Evolutionary conservation across 2,888 invertebrate genomes (phyloP).

Genomic region (Dasysyrphus albostriatus): DNA sequence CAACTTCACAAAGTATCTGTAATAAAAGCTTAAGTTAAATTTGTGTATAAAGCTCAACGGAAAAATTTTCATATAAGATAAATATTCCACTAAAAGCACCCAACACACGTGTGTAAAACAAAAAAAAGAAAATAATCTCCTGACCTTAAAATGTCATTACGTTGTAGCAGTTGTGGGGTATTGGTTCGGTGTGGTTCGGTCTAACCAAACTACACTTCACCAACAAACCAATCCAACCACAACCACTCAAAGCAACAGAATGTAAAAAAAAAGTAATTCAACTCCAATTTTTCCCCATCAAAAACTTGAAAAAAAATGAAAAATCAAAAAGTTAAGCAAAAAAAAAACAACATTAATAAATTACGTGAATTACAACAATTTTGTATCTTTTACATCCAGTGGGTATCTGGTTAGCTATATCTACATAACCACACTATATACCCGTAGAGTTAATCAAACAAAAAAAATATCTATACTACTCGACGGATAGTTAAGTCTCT

Average conservation of each 20-base stretch:
- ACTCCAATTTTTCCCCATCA: constrained; percentile 47
- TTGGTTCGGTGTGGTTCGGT: constrained; percentile 1
- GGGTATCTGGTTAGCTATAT: constrained; percentile 14
- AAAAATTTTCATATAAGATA: neutral
- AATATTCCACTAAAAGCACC: constrained; percentile 8
- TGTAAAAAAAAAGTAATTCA: constrained; percentile 59
- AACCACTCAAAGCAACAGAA: constrained; percentile 24
- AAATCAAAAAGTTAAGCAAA: constrained; percentile 25
- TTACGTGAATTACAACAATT: constrained; percentile 52
- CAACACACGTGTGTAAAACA: constrained; percentile 13
- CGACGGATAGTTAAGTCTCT: constrained; percentile 37
- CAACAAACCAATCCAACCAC: constrained; percentile 33
- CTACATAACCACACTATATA: constrained; percentile 4
- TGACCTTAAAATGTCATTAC: constrained; percentile 45
- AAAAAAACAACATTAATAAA: constrained; percentile 37
- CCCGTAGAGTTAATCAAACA: constrained; percentile 34
- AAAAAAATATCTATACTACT: constrained; percentile 14
- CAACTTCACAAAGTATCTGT: neutral
- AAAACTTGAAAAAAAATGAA: constrained; percentile 25
- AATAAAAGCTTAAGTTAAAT: neutral
- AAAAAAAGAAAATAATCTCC: constrained; percentile 8
- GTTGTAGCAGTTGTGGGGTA: constrained; percentile 9
- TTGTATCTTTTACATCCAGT: constrained; percentile 38
- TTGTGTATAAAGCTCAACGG: neutral
- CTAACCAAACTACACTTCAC: constrained; percentile 30